Percentiles rank a stretch among this genome's conserved stretches.
These are phyloP conservation scores for Erinaceus europaeus DNA, from an alignment of 2,113 vertebrate species.

Conservation along the genomic window DNA sequence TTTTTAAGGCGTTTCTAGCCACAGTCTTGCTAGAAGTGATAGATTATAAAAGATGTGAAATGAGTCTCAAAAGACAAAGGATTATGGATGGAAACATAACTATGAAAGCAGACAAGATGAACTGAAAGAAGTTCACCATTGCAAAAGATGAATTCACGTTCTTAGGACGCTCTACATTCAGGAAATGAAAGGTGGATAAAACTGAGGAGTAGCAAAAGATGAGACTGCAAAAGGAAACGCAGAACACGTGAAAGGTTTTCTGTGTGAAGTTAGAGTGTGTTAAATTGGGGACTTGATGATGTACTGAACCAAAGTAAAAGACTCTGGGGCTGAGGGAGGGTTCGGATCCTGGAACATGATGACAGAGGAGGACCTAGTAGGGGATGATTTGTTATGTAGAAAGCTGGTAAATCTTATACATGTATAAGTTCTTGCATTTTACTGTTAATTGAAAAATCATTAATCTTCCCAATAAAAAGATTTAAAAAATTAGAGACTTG, in stretches of 20 bases:
- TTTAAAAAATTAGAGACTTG: background rate
- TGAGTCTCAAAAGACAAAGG: background rate
- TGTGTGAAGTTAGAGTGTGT: background rate
- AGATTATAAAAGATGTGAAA: conserved; percentile 5
- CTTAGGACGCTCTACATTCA: background rate
- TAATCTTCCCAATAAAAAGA: no score
- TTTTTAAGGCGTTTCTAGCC: background rate
- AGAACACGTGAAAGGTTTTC: background rate
- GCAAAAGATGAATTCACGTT: background rate
- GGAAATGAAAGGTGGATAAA: background rate
- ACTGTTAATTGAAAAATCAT: no score
- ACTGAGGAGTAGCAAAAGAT: background rate
- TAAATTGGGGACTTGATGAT: no score
- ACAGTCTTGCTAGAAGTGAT: background rate
- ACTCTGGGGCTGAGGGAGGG: no score
- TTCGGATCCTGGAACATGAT: no score
- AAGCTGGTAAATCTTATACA: no score
- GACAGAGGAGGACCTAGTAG: no score
- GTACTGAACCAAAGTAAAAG: no score
- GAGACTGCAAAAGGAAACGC: background rate
- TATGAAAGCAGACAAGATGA: background rate
- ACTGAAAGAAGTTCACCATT: background rate
- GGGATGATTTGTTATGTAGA: no score
- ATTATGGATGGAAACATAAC: background rate
- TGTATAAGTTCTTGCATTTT: no score